Percentiles rank a stretch among this genome's conserved stretches.
Evolutionary conservation across 2,797 vertebrate species (phyloP).

Genomic region (Scomberomorus guttatus): DNA sequence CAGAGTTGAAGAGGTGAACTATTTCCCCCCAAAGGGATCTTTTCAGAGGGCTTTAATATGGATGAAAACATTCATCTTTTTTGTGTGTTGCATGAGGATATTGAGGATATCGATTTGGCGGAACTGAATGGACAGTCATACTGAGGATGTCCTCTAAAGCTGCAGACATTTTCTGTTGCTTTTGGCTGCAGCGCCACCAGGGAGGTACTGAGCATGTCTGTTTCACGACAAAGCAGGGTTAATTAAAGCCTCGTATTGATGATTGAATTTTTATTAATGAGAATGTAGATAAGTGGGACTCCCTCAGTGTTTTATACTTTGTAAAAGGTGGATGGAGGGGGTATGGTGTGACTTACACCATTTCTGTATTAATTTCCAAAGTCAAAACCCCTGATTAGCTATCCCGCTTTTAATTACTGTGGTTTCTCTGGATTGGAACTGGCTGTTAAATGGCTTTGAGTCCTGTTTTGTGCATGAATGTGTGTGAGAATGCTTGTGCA

Average conservation of each 20-base stretch:
- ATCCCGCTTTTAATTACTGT: slow-evolving; percentile 50
- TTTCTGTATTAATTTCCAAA: slow-evolving; percentile 46
- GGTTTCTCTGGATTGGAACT: slow-evolving; percentile 19
- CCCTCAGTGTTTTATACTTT: slow-evolving; percentile 34
- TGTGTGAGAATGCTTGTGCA: neutral
- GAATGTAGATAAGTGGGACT: slow-evolving; percentile 50
- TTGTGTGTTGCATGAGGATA: slow-evolving; percentile 63
- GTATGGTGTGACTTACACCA: slow-evolving; percentile 30
- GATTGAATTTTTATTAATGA: slow-evolving; percentile 57
- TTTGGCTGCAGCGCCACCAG: slow-evolving; percentile 3
- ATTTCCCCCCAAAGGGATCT: slow-evolving; percentile 70
- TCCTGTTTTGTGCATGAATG: neutral
- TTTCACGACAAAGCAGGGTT: slow-evolving; percentile 47
- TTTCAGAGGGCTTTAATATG: slow-evolving; percentile 75
- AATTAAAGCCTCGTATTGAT: slow-evolving; percentile 63
- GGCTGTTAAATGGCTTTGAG: slow-evolving; percentile 48
- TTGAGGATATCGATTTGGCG: slow-evolving; percentile 69
- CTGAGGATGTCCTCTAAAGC: slow-evolving; percentile 64
- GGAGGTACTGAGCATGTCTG: slow-evolving; percentile 19
- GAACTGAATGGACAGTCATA: slow-evolving; percentile 49
- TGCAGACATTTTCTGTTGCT: slow-evolving; percentile 31
- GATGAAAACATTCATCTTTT: slow-evolving; percentile 81
- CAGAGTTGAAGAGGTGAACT: slow-evolving; percentile 77
- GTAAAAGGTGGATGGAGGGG: slow-evolving; percentile 5
- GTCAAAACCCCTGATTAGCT: slow-evolving; percentile 55